Evolutionary conservation across 23 tunicate species (phyloP), one percentile per base, ranked within the genome.

Genomic region (Corella eumyota): DNA sequence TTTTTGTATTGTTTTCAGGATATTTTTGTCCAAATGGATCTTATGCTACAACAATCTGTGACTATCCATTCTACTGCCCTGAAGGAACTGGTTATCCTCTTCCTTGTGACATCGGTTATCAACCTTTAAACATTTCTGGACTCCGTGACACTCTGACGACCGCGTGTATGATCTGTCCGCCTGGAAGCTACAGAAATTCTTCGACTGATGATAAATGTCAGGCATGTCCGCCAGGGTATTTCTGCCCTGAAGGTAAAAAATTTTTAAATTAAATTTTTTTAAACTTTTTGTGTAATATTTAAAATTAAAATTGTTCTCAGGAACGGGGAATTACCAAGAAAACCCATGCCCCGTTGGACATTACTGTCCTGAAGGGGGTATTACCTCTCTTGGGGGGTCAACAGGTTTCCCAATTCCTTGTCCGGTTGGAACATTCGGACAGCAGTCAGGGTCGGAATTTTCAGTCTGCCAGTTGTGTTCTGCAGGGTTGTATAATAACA

Each of bases 141-240:
- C 71, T 78, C 6, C 68, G 99, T 26, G 58, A 46, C 61, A 74
- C 58, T 30, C 48, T 84, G 56, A 44, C 38, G 15, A 62, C 54
- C 27, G 72, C 93, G 29, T 93, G 99, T 71, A 73, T 64, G 77
- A 74, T 79, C 0, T 93, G 99, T 63, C 99, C 99, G 0, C 58
- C 66, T 3, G 99, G 99, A 6, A 72, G 83, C 4, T 93, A 72
- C 50, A 61, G 99, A 49, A 84, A 78, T 44, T 78, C 95, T 15
- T 71, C 93, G 9, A 71, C 47, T 1, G 95, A 73, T 2, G 69
- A 62, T 64, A 80, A 78, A 36, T 93, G 99, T 65, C 62, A 46
- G 58, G 90, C 99, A 9, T 93, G 99, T 50, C 99, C 99, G 23
- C 90, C 99, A 25, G 99, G 99, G n/a, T 84, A 67, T 51, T 93